phyloP scores from a whole-genome alignment of 1,140 invertebrate species.

The Listronotus oregonensis region DNA sequence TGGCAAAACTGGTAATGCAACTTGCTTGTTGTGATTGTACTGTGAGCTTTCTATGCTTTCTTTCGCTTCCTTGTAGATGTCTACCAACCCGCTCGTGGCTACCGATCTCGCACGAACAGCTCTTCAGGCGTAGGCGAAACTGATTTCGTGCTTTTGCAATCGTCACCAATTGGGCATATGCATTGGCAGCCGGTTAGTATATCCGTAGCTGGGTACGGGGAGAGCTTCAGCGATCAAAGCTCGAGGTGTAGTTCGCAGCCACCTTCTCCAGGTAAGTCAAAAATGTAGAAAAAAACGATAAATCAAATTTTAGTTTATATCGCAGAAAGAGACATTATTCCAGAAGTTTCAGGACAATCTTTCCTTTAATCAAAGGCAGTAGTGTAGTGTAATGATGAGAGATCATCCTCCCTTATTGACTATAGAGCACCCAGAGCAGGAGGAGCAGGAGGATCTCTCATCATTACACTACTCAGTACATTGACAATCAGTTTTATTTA shows the following conservation, averaged over 20 bases:
- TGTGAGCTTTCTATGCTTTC: constrained; percentile 9
- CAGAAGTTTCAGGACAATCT: too few species aligned
- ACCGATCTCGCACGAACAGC: constrained; percentile 51
- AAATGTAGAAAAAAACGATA: too few species aligned
- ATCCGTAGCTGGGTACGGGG: constrained; percentile 48
- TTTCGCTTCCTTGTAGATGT: constrained; percentile 19
- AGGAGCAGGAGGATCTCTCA: too few species aligned
- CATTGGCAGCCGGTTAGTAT: constrained; percentile 60
- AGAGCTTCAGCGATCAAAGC: constrained; percentile 52
- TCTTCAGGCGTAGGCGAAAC: constrained; percentile 55
- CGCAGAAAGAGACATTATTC: too few species aligned
- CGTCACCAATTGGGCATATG: constrained; percentile 57
- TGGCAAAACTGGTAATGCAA: too few species aligned
- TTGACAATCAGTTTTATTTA: too few species aligned
- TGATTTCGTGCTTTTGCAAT: constrained; percentile 63
- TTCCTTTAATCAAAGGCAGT: too few species aligned
- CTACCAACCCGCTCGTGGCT: constrained; percentile 22
- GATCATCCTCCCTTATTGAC: too few species aligned
- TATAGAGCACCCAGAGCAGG: too few species aligned
- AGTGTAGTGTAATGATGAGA: background rate
- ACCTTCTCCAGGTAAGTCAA: constrained; percentile 53
- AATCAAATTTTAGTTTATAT: too few species aligned
- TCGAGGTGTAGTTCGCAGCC: constrained; percentile 56
- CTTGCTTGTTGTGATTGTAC: background rate
- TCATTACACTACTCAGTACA: too few species aligned